Evolutionary conservation across 2,888 invertebrate genomes (phyloP).

Genomic region (Zele albiditarsus): DNA sequence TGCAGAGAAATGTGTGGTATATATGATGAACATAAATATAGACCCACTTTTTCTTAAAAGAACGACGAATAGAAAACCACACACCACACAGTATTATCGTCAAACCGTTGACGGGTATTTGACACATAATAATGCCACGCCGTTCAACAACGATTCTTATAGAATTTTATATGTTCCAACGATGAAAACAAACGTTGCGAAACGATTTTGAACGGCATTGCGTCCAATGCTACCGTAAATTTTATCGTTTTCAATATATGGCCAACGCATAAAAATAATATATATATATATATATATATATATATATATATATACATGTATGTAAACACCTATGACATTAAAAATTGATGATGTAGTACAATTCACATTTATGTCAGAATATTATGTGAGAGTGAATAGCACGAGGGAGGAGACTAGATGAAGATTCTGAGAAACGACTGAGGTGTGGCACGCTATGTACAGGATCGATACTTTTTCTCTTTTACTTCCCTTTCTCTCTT

Average conservation of each 20-base stretch:
- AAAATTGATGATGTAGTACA: not conserved
- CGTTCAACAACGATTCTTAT: conserved; percentile 24
- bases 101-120: not conserved
- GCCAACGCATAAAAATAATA: not conserved
- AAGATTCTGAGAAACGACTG: not conserved
- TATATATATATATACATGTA: not conserved
- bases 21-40: not conserved
- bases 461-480: conserved; percentile 5
- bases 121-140: not conserved
- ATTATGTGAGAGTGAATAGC: not conserved
- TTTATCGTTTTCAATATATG: conserved; percentile 11
- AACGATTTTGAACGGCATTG: conserved; percentile 15
- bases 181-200: conserved; percentile 18
- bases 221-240: not conserved
- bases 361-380: not conserved
- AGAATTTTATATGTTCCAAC: not conserved
- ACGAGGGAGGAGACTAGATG: too few relatives aligned
- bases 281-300: not conserved
- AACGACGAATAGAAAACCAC: not conserved
- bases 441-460: conserved; percentile 3
- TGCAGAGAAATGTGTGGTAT: conserved; percentile 5
- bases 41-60: not conserved
- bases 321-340: conserved; percentile 2
- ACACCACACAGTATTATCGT: not conserved
- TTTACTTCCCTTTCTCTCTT: not conserved